Conservation (phyloP, 2,888 invertebrate species). For the Eurytoma californica region DNA sequence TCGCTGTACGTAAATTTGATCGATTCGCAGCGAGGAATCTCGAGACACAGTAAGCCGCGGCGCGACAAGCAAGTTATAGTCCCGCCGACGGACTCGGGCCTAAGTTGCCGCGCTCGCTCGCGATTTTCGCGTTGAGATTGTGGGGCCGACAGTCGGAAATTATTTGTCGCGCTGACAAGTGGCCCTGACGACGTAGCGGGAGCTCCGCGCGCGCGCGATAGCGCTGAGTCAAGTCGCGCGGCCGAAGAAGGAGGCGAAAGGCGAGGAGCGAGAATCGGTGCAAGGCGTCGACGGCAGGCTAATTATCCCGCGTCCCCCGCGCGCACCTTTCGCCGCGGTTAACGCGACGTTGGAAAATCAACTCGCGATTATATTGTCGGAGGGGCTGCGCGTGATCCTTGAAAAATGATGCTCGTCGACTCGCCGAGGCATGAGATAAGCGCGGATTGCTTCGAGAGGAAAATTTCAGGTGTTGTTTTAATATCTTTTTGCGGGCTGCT, state of each 20-base stretch:
- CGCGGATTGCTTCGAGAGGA: too few species aligned
- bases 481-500: too few species aligned
- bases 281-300: constrained; percentile 34
- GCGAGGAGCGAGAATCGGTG: constrained; percentile 8
- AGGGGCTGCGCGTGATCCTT: background rate
- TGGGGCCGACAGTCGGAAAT: constrained; percentile 58
- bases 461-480: too few species aligned
- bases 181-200: constrained; percentile 24
- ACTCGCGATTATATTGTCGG: constrained; percentile 6
- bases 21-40: too few species aligned
- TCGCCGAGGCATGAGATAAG: too few species aligned
- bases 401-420: too few species aligned
- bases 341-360: background rate
- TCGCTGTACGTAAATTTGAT: too few species aligned
- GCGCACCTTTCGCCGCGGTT: background rate
- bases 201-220: constrained; percentile 18
- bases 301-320: constrained; percentile 38
- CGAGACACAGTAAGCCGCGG: too few species aligned
- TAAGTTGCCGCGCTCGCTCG: background rate
- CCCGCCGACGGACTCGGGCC: too few species aligned
- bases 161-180: constrained; percentile 65
- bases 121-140: constrained; percentile 47
- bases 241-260: constrained; percentile 20
- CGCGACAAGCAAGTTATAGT: too few species aligned
- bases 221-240: constrained; percentile 39